Evolutionary conservation across 1,140 invertebrate genomes (phyloP).

Genomic region (Pectinophora gossypiella): DNA sequence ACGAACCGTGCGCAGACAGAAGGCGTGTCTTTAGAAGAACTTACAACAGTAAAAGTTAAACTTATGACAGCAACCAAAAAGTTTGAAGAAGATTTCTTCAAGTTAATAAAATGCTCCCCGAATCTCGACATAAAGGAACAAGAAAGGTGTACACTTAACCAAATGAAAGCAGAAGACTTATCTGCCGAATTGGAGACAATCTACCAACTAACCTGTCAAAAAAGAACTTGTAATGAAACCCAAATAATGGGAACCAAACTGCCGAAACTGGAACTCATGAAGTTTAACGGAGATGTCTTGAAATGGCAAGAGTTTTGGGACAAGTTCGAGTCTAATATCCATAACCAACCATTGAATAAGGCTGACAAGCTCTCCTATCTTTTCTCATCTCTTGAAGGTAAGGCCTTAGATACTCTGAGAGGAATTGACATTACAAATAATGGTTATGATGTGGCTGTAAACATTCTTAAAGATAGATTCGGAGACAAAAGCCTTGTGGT

Average conservation of each 20-base stretch:
- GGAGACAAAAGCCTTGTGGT: background rate
- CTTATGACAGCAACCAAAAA: too few relatives aligned
- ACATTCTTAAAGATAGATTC: background rate
- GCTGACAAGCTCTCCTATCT: background rate
- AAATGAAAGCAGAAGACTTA: background rate
- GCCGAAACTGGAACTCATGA: background rate
- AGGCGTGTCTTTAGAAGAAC: too few relatives aligned
- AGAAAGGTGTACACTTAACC: too few relatives aligned
- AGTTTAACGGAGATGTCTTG: background rate
- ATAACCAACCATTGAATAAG: background rate
- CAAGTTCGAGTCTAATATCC: background rate
- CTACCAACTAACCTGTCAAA: too few relatives aligned
- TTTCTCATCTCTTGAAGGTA: background rate
- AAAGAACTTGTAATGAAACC: too few relatives aligned
- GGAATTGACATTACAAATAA: background rate
- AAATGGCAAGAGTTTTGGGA: background rate
- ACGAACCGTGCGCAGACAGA: too few relatives aligned
- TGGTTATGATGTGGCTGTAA: background rate
- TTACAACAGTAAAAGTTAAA: too few relatives aligned
- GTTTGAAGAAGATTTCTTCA: too few relatives aligned
- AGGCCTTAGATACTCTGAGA: background rate
- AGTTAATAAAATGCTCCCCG: too few relatives aligned
- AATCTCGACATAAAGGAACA: too few relatives aligned
- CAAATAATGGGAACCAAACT: background rate
- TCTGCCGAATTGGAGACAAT: background rate